Conservation (phyloP, 2,113 vertebrate species). For the Amazona guildingii region DNA sequence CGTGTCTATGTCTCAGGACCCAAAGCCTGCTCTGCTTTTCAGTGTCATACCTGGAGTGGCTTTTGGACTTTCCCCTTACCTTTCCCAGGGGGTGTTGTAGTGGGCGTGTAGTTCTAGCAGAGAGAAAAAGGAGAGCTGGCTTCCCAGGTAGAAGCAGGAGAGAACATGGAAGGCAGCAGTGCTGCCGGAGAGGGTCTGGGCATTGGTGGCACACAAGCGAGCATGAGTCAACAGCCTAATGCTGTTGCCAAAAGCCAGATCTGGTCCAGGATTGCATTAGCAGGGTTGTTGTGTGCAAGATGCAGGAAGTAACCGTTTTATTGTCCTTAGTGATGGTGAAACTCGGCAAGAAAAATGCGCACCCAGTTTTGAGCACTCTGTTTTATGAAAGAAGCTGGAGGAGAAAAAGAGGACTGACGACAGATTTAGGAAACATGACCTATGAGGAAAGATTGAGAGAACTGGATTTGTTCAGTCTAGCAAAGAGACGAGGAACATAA, state of each 20-base stretch:
- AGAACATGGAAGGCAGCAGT: background rate
- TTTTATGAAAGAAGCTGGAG: background rate
- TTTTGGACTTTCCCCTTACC: background rate
- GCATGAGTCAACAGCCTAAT: background rate
- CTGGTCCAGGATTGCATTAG: slow-evolving; percentile 8
- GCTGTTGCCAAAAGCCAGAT: slow-evolving; percentile 15
- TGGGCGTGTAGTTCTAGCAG: background rate
- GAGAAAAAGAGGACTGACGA: background rate
- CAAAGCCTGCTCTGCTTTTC: background rate
- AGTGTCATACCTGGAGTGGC: accelerated
- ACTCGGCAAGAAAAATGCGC: background rate
- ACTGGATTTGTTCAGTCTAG: slow-evolving; percentile 26
- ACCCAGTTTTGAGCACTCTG: background rate
- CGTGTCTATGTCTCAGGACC: background rate
- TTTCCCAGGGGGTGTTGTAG: background rate
- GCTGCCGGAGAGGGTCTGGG: background rate
- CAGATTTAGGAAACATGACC: background rate
- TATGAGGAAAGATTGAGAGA: background rate
- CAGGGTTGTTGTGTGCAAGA: background rate
- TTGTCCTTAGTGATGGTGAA: background rate
- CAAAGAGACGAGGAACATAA: background rate
- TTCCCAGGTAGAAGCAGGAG: background rate
- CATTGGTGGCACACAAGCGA: background rate
- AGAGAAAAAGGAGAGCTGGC: background rate
- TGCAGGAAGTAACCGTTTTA: slow-evolving; percentile 45